Percentiles rank a stretch among this genome's conserved stretches.
phyloP scores from a whole-genome alignment of 2,888 invertebrate genomes.

The Hybos culiciformis region DNA sequence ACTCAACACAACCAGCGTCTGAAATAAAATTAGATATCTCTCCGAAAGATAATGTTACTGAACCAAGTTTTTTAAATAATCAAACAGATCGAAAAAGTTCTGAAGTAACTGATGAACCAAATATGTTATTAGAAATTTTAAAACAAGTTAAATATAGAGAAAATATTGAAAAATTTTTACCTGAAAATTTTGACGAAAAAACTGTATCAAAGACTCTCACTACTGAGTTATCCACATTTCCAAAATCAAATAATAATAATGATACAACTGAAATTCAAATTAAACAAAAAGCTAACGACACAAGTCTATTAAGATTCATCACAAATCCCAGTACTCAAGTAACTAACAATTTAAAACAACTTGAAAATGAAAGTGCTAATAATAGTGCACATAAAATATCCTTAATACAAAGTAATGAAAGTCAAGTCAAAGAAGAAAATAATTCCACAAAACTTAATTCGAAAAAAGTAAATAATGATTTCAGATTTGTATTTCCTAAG shows the following conservation, averaged over 20 bases:
- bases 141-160: constrained; percentile 30
- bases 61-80: constrained; percentile 40
- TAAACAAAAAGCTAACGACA: constrained; percentile 46
- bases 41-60: constrained; percentile 41
- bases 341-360: constrained; percentile 21
- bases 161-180: constrained; percentile 34
- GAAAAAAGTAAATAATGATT: constrained; percentile 35
- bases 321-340: background rate
- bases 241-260: constrained; percentile 37
- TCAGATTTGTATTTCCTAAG: constrained; percentile 68
- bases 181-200: constrained; percentile 41
- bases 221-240: constrained; percentile 34
- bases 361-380: constrained; percentile 31
- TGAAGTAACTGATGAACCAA: constrained; percentile 9
- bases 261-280: constrained; percentile 49
- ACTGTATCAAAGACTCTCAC: constrained; percentile 27
- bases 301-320: constrained; percentile 13
- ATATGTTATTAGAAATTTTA: constrained; percentile 23
- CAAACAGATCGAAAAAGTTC: constrained; percentile 38
- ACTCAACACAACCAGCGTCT: constrained; percentile 36
- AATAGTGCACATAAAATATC: constrained; percentile 43
- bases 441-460: constrained; percentile 38
- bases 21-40: constrained; percentile 42
- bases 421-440: constrained; percentile 31
- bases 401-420: constrained; percentile 45